phyloP scores from a whole-genome alignment of 2,797 vertebrate species.

The Coregonus suidteri region DNA sequence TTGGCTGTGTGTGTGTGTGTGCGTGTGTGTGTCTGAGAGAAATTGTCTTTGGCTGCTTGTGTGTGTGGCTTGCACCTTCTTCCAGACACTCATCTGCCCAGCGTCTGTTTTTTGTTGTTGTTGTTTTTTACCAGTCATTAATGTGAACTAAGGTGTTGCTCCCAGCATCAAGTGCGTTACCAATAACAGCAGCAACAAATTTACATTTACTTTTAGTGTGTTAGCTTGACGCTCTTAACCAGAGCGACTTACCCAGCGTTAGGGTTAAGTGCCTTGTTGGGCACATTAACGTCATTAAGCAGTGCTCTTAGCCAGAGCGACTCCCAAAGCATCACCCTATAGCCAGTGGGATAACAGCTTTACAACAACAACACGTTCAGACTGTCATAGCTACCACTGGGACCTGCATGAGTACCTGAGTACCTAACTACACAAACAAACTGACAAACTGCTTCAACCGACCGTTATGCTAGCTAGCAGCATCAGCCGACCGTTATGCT shows the following conservation, averaged over 20 bases:
- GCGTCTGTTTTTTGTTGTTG: slow-evolving; percentile 28
- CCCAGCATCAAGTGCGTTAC: slow-evolving; percentile 10
- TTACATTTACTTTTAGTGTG: too few relatives aligned
- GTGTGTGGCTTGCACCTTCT: slow-evolving; percentile 19
- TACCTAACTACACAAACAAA: neutral
- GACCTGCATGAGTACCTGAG: slow-evolving; percentile 27
- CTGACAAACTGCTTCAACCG: neutral
- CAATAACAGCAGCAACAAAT: slow-evolving; percentile 16
- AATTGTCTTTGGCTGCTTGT: neutral
- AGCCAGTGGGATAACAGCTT: too few relatives aligned
- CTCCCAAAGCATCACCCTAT: too few relatives aligned
- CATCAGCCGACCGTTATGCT: too few relatives aligned
- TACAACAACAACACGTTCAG: slow-evolving; percentile 6
- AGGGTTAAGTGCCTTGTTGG: too few relatives aligned
- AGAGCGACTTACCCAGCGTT: too few relatives aligned
- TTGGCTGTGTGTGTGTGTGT: too few relatives aligned
- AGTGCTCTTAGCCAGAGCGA: too few relatives aligned
- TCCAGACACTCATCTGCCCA: slow-evolving; percentile 28
- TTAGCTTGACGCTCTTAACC: too few relatives aligned
- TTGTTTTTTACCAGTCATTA: slow-evolving; percentile 30
- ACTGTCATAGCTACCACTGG: slow-evolving; percentile 30
- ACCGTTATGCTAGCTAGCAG: too few relatives aligned
- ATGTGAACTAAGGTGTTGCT: slow-evolving; percentile 27
- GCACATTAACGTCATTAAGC: too few relatives aligned
- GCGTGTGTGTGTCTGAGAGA: slow-evolving; percentile 6